Base-by-base conservation (phyloP, 2,113 vertebrate species). In the Ramphastos sulfuratus region DNA sequence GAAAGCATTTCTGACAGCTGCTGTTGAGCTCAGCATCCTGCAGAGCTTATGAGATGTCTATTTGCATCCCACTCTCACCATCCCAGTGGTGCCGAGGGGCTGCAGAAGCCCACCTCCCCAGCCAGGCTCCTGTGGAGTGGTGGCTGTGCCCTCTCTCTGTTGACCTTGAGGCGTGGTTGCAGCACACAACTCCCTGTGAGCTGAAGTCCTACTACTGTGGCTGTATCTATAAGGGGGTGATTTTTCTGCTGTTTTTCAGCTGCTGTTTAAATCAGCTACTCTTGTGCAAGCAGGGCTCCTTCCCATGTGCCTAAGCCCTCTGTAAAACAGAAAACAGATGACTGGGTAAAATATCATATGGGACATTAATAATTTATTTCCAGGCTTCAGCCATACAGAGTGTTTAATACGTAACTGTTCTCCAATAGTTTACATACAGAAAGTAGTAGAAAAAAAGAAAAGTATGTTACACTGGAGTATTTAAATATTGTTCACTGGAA, bases 51-150 rank as follows among this genome's bases (percentile, higher is more conserved):
- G 16, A 88, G 66, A 89, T 0, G 0, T 70, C 71, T 79, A 2
- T 31, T 55, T 63, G 58, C 44, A 73, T 76, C 42, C 56, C 15
- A 21, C 25, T 35, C 0, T 0, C 0, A 0, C 18, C 73, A 71
- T 21, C 7, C 54, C 52, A 56, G 61, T 0, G 0, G 33, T 20
- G 42, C 19, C 0, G 0, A 56, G 46, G 24, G 54, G 6, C 42
- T 74, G 28, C 0, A 1, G 24, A n/a, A 71, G 39, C 52, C 31
- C 52, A 37, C 31, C 0, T 0, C 16, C 8, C 25, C 1, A 3
- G 25, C 13, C 50, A 64, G 37, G 21, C 20, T 93, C 39, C 24
- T 0, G 4, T 7, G 7, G 14, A 24, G 21, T 4, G 12, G 9
- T 2, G 11, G n/a, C 48, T 23, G 7, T 76, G n/a, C 1, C 35